A percentile compares a stretch with the other conserved stretches of the same genome.
Evolutionary conservation across 2,888 invertebrate species (phyloP).

Genomic region (Latheticus oryzae): DNA sequence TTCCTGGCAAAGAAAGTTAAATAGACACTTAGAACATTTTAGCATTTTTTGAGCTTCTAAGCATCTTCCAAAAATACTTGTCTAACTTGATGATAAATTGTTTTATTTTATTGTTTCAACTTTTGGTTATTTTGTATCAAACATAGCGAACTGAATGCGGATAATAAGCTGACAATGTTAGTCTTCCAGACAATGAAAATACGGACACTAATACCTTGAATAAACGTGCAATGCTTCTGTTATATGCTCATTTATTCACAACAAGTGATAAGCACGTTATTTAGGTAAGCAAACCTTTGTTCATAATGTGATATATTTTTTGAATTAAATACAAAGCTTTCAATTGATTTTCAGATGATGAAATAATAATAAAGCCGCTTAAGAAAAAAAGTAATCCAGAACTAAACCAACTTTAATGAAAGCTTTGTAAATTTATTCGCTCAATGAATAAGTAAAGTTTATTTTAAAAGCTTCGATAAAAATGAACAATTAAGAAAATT

Average conservation of each 20-base stretch:
- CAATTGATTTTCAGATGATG: too few species aligned
- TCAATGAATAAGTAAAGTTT: too few species aligned
- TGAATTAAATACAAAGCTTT: conserved; percentile 8
- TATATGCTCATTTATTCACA: conserved; percentile 32
- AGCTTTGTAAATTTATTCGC: too few species aligned
- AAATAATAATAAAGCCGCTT: too few species aligned
- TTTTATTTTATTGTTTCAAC: conserved; percentile 19
- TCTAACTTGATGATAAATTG: conserved; percentile 15
- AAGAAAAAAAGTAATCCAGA: too few species aligned
- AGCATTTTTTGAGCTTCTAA: too few species aligned
- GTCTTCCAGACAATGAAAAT: conserved; percentile 27
- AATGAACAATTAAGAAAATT: too few species aligned
- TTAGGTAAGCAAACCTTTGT: conserved; percentile 31
- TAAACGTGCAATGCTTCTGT: conserved; percentile 30
- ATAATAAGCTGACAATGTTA: conserved; percentile 35
- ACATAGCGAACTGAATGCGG: conserved; percentile 20
- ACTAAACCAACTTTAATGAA: too few species aligned
- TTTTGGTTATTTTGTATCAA: conserved; percentile 22
- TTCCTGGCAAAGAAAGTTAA: too few species aligned
- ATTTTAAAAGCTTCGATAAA: too few species aligned
- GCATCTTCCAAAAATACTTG: too few species aligned
- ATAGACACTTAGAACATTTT: too few species aligned
- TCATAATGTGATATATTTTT: conserved; percentile 19
- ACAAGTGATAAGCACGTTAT: conserved; percentile 34
- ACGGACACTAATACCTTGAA: conserved; percentile 37